A percentile compares a stretch with the other conserved stretches of the same genome.
These are phyloP conservation scores for Drosophila mimica DNA, from an alignment of 2,888 invertebrate genomes.

Conservation along the genomic window DNA sequence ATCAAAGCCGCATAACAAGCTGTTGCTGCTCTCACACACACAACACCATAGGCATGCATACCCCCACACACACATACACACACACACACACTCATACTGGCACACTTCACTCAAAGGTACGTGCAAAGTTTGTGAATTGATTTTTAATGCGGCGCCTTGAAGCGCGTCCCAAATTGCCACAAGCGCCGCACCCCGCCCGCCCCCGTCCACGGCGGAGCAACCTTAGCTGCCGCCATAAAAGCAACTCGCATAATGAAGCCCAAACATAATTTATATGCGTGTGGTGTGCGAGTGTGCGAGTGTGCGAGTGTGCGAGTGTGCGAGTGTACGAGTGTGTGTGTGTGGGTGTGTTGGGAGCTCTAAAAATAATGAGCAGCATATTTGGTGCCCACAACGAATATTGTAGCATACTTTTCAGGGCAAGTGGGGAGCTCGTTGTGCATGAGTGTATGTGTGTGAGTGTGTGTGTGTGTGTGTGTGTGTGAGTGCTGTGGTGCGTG, in stretches of 20 bases:
- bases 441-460: neutral
- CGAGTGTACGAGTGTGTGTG: slow-evolving; percentile 2
- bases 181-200: neutral
- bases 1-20: slow-evolving; percentile 39
- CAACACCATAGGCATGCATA: too few species aligned
- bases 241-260: slow-evolving; percentile 69
- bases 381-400: slow-evolving; percentile 70
- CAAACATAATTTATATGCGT: slow-evolving; percentile 73
- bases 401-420: slow-evolving; percentile 67
- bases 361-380: slow-evolving; percentile 79
- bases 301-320: slow-evolving; percentile 22
- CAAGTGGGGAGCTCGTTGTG: neutral
- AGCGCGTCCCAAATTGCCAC: slow-evolving; percentile 49
- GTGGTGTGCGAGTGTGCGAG: slow-evolving; percentile 32
- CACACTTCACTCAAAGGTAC: slow-evolving; percentile 53
- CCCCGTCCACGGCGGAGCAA: neutral
- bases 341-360: slow-evolving; percentile 34
- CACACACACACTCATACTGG: slow-evolving; percentile 1
- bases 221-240: slow-evolving; percentile 28
- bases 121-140: slow-evolving; percentile 77
- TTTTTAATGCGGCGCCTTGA: slow-evolving; percentile 73
- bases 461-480: slow-evolving; percentile 4
- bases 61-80: neutral
- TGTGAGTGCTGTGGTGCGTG: neutral
- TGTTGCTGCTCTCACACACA: slow-evolving; percentile 24